Conservation (phyloP, 2,113 vertebrate species). For the Maccullochella peelii region DNA sequence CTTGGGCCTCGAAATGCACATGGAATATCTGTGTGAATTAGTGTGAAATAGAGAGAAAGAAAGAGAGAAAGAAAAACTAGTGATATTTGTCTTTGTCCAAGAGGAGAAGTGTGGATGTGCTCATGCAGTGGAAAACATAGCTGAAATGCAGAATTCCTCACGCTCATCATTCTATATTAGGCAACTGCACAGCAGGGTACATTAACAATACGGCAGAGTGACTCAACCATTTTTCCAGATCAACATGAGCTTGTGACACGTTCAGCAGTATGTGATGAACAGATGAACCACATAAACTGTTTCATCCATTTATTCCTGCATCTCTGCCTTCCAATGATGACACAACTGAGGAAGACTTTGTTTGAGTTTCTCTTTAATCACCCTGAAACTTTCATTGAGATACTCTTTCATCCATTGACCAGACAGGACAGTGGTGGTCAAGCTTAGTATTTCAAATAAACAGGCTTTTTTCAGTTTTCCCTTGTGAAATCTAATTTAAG, state of each 20-base stretch:
- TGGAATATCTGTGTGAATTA: background rate
- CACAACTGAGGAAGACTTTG: conserved; percentile 20
- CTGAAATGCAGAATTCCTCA: conserved; percentile 71
- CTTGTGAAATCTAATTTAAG: conserved; percentile 60
- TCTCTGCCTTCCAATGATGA: conserved; percentile 35
- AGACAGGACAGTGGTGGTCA: conserved; percentile 25
- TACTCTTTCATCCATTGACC: conserved; percentile 46
- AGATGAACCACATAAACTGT: conserved; percentile 58
- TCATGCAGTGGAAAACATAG: conserved; percentile 59
- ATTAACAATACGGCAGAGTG: conserved; percentile 62
- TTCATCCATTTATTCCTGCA: conserved; percentile 15
- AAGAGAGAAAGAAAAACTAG: conserved; percentile 1
- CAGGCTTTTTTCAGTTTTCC: conserved; percentile 35
- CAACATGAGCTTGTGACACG: conserved; percentile 36
- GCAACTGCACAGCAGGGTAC: conserved; percentile 63
- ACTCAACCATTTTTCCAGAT: conserved; percentile 72
- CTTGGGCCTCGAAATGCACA: background rate
- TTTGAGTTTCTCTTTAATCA: conserved; percentile 58
- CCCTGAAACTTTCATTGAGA: conserved; percentile 50
- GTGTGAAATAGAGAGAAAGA: conserved; percentile 2
- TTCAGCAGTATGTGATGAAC: conserved; percentile 49
- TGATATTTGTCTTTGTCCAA: conserved; percentile 3
- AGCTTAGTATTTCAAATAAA: conserved; percentile 62
- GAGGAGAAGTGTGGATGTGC: conserved; percentile 47
- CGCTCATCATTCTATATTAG: conserved; percentile 68